phyloP scores from a whole-genome alignment of 2,797 vertebrate genomes.

The Microctenopoma stevenorrisi region DNA sequence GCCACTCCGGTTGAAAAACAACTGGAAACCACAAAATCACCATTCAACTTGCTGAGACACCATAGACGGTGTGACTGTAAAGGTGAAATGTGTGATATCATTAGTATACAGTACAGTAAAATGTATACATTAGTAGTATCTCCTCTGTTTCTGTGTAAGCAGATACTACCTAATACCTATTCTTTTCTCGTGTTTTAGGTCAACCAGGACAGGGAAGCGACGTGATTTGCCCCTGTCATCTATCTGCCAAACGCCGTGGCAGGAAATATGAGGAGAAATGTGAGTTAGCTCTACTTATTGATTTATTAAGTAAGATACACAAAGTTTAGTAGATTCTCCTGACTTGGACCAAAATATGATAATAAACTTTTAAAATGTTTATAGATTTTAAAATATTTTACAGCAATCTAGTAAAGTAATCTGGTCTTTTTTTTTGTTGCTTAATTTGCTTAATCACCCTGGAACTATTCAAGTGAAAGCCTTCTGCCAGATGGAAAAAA shows the following conservation, averaged over 20 bases:
- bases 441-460: slow-evolving; percentile 1
- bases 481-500: not conserved
- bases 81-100: slow-evolving; percentile 39
- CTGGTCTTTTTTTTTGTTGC: not conserved
- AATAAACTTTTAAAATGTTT: not conserved
- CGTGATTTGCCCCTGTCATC: slow-evolving; percentile 27
- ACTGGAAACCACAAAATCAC: slow-evolving; percentile 4
- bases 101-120: not conserved
- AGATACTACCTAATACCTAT: slow-evolving; percentile 3
- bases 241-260: not conserved
- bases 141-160: not conserved
- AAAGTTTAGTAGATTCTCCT: slow-evolving; percentile 3
- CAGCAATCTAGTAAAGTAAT: not conserved
- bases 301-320: not conserved
- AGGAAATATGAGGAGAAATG: not conserved
- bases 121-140: not conserved
- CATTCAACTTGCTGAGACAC: not conserved
- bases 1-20: slow-evolving; percentile 20
- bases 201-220: slow-evolving; percentile 18
- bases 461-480: slow-evolving; percentile 1
- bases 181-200: slow-evolving; percentile 1
- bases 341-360: not conserved
- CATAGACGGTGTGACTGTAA: slow-evolving; percentile 41
- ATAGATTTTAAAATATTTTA: not conserved
- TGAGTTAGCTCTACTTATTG: slow-evolving; percentile 29